These are phyloP conservation scores for Tragulus kanchil DNA, from an alignment of 2,113 vertebrate species.

Conservation along the genomic window DNA sequence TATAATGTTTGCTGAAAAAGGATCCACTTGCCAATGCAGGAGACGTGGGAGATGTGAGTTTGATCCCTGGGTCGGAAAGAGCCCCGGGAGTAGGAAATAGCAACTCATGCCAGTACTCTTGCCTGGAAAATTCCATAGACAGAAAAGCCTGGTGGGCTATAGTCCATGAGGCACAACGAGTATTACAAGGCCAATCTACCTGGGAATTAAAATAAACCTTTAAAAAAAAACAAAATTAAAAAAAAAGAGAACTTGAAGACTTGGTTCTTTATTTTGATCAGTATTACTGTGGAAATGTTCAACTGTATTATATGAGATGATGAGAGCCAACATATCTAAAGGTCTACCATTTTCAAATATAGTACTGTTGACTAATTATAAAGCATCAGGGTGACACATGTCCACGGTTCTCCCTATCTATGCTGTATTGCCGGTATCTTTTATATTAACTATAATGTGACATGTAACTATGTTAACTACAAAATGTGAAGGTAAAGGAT, in stretches of 20 bases:
- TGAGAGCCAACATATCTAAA: background rate
- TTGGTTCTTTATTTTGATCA: conserved; percentile 43
- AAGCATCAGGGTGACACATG: background rate
- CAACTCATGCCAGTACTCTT: too few species aligned
- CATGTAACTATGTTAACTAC: background rate
- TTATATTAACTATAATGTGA: background rate
- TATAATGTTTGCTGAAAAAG: too few species aligned
- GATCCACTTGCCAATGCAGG: too few species aligned
- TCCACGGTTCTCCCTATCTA: background rate
- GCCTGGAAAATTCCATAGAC: too few species aligned
- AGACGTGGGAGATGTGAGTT: too few species aligned
- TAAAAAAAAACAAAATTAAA: too few species aligned
- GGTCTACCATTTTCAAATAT: background rate
- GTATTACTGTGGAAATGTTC: background rate
- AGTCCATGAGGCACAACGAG: too few species aligned
- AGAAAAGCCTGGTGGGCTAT: too few species aligned
- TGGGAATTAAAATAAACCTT: too few species aligned
- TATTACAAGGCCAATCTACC: too few species aligned
- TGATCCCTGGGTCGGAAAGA: too few species aligned
- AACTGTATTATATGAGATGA: background rate
- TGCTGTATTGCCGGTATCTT: background rate
- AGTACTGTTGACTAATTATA: background rate
- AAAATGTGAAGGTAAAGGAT: background rate
- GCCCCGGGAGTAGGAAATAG: too few species aligned
- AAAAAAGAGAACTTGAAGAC: background rate